Base-by-base conservation (phyloP, 2,113 vertebrate genomes). In the Megalops atlanticus region DNA sequence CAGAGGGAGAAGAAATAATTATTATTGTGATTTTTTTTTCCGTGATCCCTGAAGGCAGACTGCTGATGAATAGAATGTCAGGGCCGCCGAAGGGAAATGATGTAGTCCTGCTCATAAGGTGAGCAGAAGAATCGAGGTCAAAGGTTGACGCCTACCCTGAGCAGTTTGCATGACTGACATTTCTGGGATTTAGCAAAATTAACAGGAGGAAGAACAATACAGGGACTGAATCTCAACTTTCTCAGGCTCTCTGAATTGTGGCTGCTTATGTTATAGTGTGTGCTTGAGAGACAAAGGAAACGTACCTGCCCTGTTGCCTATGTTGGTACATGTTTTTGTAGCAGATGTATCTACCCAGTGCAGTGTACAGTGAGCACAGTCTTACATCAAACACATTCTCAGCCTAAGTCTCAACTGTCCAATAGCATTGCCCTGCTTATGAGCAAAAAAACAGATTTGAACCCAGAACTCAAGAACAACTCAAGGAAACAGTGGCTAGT, bases 1-100 rank as follows among this genome's bases (percentile, higher is more conserved):
- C 81, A 68, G 84, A 82, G 88, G 78, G 90, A 89, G 86, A 81
- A 85, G 87, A 92, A 90, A 93, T 92, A 91, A 92, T 92, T 91
- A 91, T 90, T 91, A 89, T 88, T 88, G 81, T 82, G 74, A 80
- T 79, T 82, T 80, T 69, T 3, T 39, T 74, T 81, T 69, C 73
- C 40, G 52, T 69, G 54, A 76, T 69, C 35, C 33, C 88, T 88
- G 85, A 1, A 54, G 87, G 89, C 86, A 64, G 81, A 77, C 77
- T 73, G 70, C 83, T 84, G 86, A 89, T 88, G 79, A 86, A 87
- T 77, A 8, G 7, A 47, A 83, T 87, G 83, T 88, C 88, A 86
- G 76, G 4, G 49, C 68, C 74, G 45, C 82, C 74, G 77, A 84
- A 81, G 87, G 87, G 88, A 91, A 89, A 87, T 92, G 89, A 93